Conservation (phyloP, 2,113 vertebrate genomes). For the Picathartes gymnocephalus region DNA sequence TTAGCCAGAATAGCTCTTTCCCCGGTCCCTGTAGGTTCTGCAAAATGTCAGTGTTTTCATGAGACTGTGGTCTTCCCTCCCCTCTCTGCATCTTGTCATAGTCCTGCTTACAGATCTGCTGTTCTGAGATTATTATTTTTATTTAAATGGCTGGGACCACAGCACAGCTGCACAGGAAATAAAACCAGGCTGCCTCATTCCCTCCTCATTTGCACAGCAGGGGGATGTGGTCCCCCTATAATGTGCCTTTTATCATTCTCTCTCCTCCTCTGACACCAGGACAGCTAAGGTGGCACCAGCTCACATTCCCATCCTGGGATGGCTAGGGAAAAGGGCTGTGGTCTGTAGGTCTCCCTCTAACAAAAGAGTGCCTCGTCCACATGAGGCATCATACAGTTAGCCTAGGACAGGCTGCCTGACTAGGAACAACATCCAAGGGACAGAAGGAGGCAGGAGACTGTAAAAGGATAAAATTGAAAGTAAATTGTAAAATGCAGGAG, state of each 20-base stretch:
- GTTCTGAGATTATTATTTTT: slow-evolving; percentile 37
- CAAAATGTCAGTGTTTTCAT: slow-evolving; percentile 36
- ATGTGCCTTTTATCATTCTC: background rate
- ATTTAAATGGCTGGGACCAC: background rate
- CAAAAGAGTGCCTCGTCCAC: background rate
- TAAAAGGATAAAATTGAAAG: background rate
- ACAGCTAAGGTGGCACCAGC: background rate
- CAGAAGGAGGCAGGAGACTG: background rate
- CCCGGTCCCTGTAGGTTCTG: background rate
- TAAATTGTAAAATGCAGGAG: background rate
- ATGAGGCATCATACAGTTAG: too few relatives aligned
- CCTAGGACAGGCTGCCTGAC: background rate
- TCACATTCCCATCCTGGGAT: background rate
- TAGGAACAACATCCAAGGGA: background rate
- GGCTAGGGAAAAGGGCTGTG: background rate
- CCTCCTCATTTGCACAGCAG: background rate
- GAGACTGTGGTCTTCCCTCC: background rate
- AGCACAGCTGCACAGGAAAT: slow-evolving; percentile 46
- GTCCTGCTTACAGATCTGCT: slow-evolving; percentile 25
- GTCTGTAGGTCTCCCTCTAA: background rate
- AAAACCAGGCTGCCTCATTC: slow-evolving; percentile 7
- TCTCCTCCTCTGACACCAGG: background rate
- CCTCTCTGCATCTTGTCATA: background rate
- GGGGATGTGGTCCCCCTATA: background rate
- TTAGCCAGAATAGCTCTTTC: slow-evolving; percentile 4